These are phyloP conservation scores for Amblyopsis hoosieri DNA, from an alignment of 2,797 vertebrate genomes.

Conservation along the genomic window DNA sequence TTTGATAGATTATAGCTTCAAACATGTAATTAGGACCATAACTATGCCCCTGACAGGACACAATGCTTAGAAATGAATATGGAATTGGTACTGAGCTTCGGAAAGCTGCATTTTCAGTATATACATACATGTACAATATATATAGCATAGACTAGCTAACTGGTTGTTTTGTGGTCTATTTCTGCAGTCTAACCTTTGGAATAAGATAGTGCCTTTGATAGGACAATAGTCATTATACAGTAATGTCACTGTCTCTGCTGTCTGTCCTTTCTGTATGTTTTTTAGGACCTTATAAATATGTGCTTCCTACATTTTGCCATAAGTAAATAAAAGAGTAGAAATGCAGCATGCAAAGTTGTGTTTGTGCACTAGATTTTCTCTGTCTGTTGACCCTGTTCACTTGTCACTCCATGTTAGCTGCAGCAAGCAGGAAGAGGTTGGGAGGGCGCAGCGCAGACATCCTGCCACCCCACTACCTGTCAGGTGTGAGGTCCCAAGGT, in stretches of 20 bases:
- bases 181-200: neutral
- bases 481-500: conserved; percentile 30
- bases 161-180: conserved; percentile 3
- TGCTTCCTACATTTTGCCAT: conserved; percentile 25
- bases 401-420: conserved; percentile 49
- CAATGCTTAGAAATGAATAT: too few species aligned
- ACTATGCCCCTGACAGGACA: too few species aligned
- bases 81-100: neutral
- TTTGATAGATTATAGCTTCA: too few species aligned
- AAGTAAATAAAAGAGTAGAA: conserved; percentile 22
- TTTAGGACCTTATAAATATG: too few species aligned
- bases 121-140: neutral
- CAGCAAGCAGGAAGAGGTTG: conserved; percentile 34
- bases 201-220: conserved; percentile 19
- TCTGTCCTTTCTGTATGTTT: conserved; percentile 7
- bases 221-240: conserved; percentile 14
- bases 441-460: conserved; percentile 25
- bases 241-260: conserved; percentile 14
- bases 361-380: conserved; percentile 30
- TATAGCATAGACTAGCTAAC: conserved; percentile 1
- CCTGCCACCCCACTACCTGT: conserved; percentile 45
- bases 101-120: neutral
- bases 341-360: conserved; percentile 23
- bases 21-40: too few species aligned
- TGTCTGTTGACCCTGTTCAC: conserved; percentile 24